Evolutionary conservation across 2,888 invertebrate species (phyloP).

Genomic region (Drosophila melanosoma): DNA sequence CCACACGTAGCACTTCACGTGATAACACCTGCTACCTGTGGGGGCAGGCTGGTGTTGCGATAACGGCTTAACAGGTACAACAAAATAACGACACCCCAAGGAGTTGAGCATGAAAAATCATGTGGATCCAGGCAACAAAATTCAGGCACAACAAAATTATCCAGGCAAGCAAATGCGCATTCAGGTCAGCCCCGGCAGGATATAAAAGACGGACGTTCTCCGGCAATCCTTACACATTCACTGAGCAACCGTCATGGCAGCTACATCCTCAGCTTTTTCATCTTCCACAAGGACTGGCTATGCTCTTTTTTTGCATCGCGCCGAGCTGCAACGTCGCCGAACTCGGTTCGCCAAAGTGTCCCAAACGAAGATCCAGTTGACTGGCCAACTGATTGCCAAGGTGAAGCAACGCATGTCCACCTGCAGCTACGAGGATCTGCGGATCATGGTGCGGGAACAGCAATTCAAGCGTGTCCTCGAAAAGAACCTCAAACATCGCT

Average conservation of each 20-base stretch:
- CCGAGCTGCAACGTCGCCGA: conserved; percentile 59
- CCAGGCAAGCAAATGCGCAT: conserved; percentile 9
- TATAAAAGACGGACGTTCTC: conserved; percentile 45
- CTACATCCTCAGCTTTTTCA: conserved; percentile 23
- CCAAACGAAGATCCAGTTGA: conserved; percentile 59
- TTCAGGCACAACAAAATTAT: not conserved
- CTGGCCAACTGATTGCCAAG: conserved; percentile 51
- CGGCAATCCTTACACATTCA: conserved; percentile 46
- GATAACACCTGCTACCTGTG: conserved; percentile 56
- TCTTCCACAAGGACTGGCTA: conserved; percentile 44
- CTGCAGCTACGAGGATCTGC: conserved; percentile 64
- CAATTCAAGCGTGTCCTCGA: conserved; percentile 60
- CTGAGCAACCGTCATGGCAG: conserved; percentile 52
- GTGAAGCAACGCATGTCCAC: conserved; percentile 46
- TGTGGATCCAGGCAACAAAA: conserved; percentile 12
- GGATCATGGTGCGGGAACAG: conserved; percentile 52
- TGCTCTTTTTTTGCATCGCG: conserved; percentile 66
- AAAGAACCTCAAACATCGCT: conserved; percentile 50
- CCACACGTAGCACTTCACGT: conserved; percentile 31
- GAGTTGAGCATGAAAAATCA: conserved; percentile 57
- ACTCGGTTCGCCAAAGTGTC: conserved; percentile 43
- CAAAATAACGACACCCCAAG: conserved; percentile 38
- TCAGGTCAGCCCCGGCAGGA: conserved; percentile 18
- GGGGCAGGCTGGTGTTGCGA: not conserved
- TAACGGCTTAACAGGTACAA: conserved; percentile 40